Percentiles rank a stretch among this genome's conserved stretches.
phyloP scores from a whole-genome alignment of 2,797 vertebrate species.

The Xenops minutus region DNA sequence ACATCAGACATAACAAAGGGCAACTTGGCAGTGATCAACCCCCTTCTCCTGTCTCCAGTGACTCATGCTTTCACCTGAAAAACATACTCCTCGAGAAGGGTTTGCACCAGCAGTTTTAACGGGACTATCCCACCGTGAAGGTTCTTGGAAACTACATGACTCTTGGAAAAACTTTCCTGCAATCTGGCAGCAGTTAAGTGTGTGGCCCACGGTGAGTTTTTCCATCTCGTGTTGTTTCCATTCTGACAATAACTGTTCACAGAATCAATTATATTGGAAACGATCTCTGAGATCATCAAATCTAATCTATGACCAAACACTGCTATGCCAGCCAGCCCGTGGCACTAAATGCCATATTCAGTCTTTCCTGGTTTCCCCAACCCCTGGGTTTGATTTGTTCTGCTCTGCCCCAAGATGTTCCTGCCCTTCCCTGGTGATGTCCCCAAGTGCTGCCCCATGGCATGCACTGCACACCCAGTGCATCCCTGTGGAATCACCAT shows the following conservation, averaged over 20 bases:
- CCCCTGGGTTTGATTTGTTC: neutral
- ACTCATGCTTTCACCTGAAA: neutral
- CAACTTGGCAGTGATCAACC: neutral
- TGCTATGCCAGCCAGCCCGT: neutral
- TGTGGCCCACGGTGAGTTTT: neutral
- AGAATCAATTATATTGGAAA: neutral
- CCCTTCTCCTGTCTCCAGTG: neutral
- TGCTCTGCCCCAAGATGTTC: neutral
- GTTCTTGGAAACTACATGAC: neutral
- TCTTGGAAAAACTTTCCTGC: neutral
- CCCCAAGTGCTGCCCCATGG: neutral
- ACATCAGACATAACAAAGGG: accelerated
- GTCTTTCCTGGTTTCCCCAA: neutral
- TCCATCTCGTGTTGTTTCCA: neutral
- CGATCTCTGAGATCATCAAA: neutral
- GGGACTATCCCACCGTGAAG: neutral
- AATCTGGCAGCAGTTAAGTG: neutral
- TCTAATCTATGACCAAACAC: neutral
- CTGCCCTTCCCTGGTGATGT: neutral
- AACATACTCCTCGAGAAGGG: accelerated
- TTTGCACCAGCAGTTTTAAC: neutral
- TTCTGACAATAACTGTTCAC: neutral
- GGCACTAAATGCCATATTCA: neutral
- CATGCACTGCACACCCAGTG: accelerated
- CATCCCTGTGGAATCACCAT: accelerated